Base-by-base conservation (phyloP, 2,888 invertebrate genomes). In the Ptilodon capucinus region DNA sequence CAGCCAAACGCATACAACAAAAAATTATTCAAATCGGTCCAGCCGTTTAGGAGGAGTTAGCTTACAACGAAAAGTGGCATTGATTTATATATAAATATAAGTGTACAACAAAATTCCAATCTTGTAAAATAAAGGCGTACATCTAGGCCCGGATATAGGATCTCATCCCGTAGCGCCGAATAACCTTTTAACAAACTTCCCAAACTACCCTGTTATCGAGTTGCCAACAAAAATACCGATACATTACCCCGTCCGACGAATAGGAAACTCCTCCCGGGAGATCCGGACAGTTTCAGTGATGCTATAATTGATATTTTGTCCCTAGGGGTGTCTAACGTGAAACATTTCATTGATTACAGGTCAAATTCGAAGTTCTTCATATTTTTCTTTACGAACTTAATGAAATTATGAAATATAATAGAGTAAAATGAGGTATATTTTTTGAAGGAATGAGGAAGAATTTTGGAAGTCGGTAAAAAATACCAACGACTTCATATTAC, bases 151-250 rank as follows among this genome's bases (percentile, higher is more conserved):
- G 46, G 23, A 34, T 41, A 42, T 21, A 36, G 16, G 48, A 51
- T 49, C 51, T 47, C 21, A 47, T 54, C 48, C 51, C 52, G 42
- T 59, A 54, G 60, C 64, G 64, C 70, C 70, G 68, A 58, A 71
- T 74, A 77, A 75, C 79, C 75, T 77, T 75, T 73, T 68, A 73
- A 68, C 68, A 70, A 75, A 75, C 59, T 77, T 74, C 51, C 32
- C 48, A 56, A 67, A 73, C 68, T 73, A 74, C 60, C 64, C 60
- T 67, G 73, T 72, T 72, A 74, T 73, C 65, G 63, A 74, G 75
- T 78, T 79, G 48, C 52, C 53, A 74, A 72, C 71, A 75, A 79
- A 79, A 78, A 76, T 76, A 73, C 58, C 51, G 69, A 75, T 77
- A 75, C 72, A 67, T 72, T 74, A 70, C 51, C 65, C 64, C 54